phyloP scores from a whole-genome alignment of 2,113 vertebrate genomes.

The Zootoca vivipara region DNA sequence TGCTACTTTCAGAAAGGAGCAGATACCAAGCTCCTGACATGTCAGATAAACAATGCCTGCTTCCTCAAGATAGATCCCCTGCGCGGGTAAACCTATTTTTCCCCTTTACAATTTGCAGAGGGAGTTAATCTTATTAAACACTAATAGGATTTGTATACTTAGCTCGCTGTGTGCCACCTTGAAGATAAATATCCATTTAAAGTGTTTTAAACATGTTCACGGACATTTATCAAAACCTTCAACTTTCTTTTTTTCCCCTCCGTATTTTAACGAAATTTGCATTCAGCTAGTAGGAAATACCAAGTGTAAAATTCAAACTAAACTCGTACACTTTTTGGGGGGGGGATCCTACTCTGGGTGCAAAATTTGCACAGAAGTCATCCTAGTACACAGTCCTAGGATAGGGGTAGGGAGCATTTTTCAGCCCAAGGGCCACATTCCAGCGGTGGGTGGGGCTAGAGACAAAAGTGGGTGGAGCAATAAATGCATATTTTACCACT shows the following conservation, averaged over 20 bases:
- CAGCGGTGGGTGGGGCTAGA: no score
- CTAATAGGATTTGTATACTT: slow-evolving; percentile 34
- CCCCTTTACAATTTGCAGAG: slow-evolving; percentile 17
- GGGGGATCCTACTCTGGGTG: not conserved
- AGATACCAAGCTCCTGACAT: not conserved
- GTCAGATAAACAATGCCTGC: not conserved
- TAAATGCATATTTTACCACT: no score
- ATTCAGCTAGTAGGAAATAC: slow-evolving; percentile 12
- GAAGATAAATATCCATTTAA: slow-evolving; percentile 31
- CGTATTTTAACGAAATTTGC: not conserved
- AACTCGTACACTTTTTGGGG: not conserved
- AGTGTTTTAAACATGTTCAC: not conserved
- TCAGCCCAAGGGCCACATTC: no score
- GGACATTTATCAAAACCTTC: slow-evolving; percentile 40
- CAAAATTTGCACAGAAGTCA: not conserved
- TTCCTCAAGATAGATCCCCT: slow-evolving; percentile 16
- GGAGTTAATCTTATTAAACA: slow-evolving; percentile 48
- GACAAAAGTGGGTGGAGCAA: no score
- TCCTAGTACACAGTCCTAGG: no score
- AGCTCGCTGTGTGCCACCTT: slow-evolving; percentile 30
- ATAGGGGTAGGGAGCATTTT: no score
- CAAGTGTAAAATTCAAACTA: not conserved
- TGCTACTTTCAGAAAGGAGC: slow-evolving; percentile 9
- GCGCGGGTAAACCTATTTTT: slow-evolving; percentile 32
- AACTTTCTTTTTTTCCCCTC: not conserved